A percentile compares a stretch with the other conserved stretches of the same genome.
These are phyloP conservation scores for Ploceus nigricollis DNA, from an alignment of 2,113 vertebrate species.

Conservation along the genomic window DNA sequence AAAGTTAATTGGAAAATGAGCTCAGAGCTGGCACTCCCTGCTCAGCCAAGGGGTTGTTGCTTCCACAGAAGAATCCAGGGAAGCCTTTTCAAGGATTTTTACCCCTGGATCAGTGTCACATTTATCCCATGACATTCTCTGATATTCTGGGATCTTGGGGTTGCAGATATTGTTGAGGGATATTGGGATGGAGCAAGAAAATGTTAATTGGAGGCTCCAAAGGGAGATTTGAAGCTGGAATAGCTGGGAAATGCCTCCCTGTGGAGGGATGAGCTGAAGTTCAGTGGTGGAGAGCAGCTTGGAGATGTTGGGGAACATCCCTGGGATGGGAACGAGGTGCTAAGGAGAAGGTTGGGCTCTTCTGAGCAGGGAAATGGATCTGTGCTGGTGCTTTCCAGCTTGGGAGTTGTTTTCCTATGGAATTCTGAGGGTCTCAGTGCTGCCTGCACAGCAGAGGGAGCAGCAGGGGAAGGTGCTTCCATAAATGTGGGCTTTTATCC, in stretches of 20 bases:
- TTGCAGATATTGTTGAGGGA: not conserved
- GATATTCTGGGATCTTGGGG: not conserved
- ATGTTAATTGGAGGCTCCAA: not conserved
- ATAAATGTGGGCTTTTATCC: not conserved
- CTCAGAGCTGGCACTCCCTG: not conserved
- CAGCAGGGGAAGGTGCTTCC: not conserved
- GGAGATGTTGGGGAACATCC: not conserved
- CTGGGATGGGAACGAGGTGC: not conserved
- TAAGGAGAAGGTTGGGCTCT: not conserved
- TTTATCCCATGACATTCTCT: not conserved
- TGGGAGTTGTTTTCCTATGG: rapidly evolving
- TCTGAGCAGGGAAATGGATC: rapidly evolving
- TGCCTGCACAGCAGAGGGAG: not conserved
- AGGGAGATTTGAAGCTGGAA: not conserved
- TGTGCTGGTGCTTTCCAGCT: not conserved
- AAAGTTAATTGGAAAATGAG: not conserved
- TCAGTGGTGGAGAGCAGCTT: not conserved
- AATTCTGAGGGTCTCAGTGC: rapidly evolving
- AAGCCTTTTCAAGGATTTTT: not conserved
- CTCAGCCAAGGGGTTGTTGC: not conserved
- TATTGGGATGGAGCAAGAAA: not conserved
- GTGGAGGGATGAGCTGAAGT: not conserved
- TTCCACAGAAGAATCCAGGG: not conserved
- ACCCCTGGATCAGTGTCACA: not conserved
- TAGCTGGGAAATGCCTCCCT: not conserved